Evolutionary conservation across 2,113 vertebrate genomes (phyloP), one percentile per base, ranked within the genome.

Genomic region (Cnemophilus loriae): DNA sequence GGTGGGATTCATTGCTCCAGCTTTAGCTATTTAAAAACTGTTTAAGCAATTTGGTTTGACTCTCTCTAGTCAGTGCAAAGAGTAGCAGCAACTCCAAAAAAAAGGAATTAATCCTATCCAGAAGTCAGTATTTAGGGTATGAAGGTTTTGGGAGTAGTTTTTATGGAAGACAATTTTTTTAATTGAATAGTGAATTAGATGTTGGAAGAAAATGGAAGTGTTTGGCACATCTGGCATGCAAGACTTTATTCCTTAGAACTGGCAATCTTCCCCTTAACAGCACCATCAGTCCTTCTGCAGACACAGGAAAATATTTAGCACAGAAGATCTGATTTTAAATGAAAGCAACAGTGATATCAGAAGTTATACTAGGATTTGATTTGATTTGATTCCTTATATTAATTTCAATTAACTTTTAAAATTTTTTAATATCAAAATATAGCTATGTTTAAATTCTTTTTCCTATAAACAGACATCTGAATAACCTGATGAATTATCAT

Each of bases 401-500:
- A 91, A 67, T 84, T 92, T 96, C 78, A 89, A 5, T 84, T 79
- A 95, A 68, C 35, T 85, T 87, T 81, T 73, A 37, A 59, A 57
- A 65, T 49, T 77, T 39, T 28, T 95, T 79, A 93, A 46, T 74
- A 83, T 33, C 59, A 77, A 96, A 96, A 94, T 67, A 86, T 41
- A 86, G 41, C 64, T 42, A 30, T 77, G 52, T 95, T 96, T 94
- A 89, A 74, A 81, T 75, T 84, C 67, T 80, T 73, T 35, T 87
- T 87, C 85, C 39, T 91, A 59, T 50, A 83, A 77, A 71, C 52
- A 95, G 86, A 87, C 85, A 96, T 81, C 93, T 91, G 87, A 97
- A 76, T 89, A 96, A 95, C 57, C 11, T 10, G 41, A 96, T 96
- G 97, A 97, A 95, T 95, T 93, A 94, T 35, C 33, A 80, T 49